Evolutionary conservation across 2,113 vertebrate species (phyloP).

Genomic region (Alligator mississippiensis): DNA sequence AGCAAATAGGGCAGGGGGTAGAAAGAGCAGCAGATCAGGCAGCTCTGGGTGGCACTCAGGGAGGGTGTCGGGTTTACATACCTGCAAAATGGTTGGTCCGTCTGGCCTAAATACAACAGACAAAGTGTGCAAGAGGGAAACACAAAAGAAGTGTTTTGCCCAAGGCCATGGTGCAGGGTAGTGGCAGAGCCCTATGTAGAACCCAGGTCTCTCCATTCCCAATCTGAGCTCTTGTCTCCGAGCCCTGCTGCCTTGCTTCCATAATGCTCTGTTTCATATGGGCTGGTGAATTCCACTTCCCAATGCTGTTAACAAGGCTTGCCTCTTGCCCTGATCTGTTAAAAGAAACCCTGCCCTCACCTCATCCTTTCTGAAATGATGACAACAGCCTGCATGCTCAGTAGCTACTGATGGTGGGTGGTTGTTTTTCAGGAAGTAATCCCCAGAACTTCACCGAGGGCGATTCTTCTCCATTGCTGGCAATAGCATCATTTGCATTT

Average conservation of each 20-base stretch:
- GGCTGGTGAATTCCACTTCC: neutral
- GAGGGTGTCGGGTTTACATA: too few relatives aligned
- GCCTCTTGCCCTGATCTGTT: neutral
- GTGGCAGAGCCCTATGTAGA: neutral
- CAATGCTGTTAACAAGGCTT: neutral
- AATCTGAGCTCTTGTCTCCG: neutral
- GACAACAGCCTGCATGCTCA: neutral
- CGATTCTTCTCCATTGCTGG: neutral
- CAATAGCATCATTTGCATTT: neutral
- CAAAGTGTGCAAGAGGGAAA: neutral
- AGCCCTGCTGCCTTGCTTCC: neutral
- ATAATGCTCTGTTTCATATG: neutral
- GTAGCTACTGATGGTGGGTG: constrained; percentile 44
- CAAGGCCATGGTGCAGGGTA: neutral
- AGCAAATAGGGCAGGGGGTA: too few relatives aligned
- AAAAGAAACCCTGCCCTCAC: neutral
- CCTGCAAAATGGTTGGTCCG: too few relatives aligned
- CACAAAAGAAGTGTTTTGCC: too few relatives aligned
- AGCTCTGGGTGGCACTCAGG: too few relatives aligned
- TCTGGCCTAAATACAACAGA: neutral
- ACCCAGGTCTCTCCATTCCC: neutral
- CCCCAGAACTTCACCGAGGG: neutral
- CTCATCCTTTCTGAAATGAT: neutral
- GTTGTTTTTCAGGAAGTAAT: constrained; percentile 66
- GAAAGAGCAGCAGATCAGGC: too few relatives aligned